Evolutionary conservation across 2,888 invertebrate species (phyloP).

Genomic region (Reticulitermes lucifugus): DNA sequence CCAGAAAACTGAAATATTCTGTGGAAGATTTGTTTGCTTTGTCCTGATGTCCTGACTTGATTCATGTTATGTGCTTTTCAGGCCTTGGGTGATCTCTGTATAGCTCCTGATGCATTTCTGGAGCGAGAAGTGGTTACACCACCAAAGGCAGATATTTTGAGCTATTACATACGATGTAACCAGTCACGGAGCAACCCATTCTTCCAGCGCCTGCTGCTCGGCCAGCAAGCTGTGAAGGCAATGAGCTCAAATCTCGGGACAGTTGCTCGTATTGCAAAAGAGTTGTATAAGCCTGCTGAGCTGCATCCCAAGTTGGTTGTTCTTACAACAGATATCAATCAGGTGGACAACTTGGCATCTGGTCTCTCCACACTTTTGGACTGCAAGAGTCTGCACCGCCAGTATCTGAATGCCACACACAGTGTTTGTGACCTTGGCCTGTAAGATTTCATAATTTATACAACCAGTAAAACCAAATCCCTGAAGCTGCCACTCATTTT

Average conservation of each 20-base stretch:
- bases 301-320: constrained; percentile 81
- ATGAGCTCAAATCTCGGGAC: constrained; percentile 65
- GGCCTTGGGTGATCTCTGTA: constrained; percentile 85
- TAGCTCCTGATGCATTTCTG: constrained; percentile 85
- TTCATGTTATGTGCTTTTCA: constrained; percentile 54
- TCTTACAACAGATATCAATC: constrained; percentile 81
- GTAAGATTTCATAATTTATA: constrained; percentile 60
- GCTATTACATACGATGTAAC: constrained; percentile 88
- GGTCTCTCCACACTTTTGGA: constrained; percentile 78
- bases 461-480: too few relatives aligned
- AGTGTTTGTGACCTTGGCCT: constrained; percentile 87
- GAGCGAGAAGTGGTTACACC: constrained; percentile 65
- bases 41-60: too few relatives aligned
- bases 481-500: too few relatives aligned
- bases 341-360: constrained; percentile 73
- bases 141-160: constrained; percentile 67
- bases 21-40: too few relatives aligned
- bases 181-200: constrained; percentile 83
- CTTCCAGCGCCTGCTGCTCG: constrained; percentile 83
- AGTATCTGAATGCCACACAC: constrained; percentile 83
- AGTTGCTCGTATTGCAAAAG: constrained; percentile 66
- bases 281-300: constrained; percentile 66
- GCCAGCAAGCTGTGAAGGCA: constrained; percentile 74
- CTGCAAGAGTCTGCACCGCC: constrained; percentile 85
- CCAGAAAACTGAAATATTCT: too few relatives aligned